Evolutionary conservation across 2,888 invertebrate genomes (phyloP).

Genomic region (Muschampia plurimacula): DNA sequence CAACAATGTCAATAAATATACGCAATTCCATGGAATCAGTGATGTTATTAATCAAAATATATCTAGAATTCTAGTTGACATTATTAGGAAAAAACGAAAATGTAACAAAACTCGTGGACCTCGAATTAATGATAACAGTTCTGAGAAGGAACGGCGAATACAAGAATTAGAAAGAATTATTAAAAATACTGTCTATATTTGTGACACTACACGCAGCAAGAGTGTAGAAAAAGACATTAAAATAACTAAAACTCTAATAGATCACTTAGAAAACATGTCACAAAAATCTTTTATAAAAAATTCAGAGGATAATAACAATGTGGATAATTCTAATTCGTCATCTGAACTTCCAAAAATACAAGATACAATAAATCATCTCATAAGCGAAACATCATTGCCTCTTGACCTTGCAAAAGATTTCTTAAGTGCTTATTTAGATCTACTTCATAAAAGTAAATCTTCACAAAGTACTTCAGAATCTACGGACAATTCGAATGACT

Average conservation of each 20-base stretch:
- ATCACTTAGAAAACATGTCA: constrained; percentile 59
- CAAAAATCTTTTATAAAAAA: constrained; percentile 44
- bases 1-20: constrained; percentile 56
- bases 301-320: constrained; percentile 36
- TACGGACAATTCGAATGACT: constrained; percentile 52
- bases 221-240: constrained; percentile 64
- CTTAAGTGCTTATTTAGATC: constrained; percentile 65
- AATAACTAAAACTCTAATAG: constrained; percentile 66
- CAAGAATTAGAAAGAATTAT: constrained; percentile 71
- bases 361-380: constrained; percentile 66
- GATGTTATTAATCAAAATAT: constrained; percentile 45
- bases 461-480: constrained; percentile 54
- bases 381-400: constrained; percentile 64
- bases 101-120: constrained; percentile 25
- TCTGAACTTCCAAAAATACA: constrained; percentile 64
- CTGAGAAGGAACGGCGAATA: constrained; percentile 65
- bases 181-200: constrained; percentile 71
- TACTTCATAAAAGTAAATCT: constrained; percentile 57
- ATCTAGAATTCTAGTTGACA: constrained; percentile 38
- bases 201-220: constrained; percentile 55
- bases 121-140: constrained; percentile 51
- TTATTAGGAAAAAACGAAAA: constrained; percentile 42
- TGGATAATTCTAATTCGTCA: constrained; percentile 60
- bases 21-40: constrained; percentile 59
- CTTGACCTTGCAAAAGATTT: constrained; percentile 67